Evolutionary conservation across 2,797 vertebrate species (phyloP).

Genomic region (Dendrocincla tyrannina): DNA sequence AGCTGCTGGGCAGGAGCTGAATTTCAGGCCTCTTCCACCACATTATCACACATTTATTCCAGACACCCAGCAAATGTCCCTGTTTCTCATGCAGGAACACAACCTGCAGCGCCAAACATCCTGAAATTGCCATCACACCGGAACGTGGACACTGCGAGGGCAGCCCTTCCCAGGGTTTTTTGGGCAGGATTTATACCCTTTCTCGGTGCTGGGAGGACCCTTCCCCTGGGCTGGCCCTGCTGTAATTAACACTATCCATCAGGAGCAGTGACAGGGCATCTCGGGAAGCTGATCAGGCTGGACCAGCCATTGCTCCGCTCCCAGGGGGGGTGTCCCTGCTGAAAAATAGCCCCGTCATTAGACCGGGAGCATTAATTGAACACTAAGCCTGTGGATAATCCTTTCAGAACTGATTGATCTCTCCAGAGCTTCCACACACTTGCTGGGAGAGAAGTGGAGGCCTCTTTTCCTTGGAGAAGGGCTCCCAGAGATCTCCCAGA

Average conservation of each 20-base stretch:
- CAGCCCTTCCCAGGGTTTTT: background rate
- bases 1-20: background rate
- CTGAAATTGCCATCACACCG: accelerated
- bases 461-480: background rate
- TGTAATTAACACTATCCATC: background rate
- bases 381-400: background rate
- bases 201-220: background rate
- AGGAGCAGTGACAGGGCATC: background rate
- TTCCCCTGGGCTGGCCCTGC: background rate
- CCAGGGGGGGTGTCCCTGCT: background rate
- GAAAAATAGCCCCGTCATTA: background rate
- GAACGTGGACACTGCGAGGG: accelerated
- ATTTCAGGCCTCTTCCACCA: background rate
- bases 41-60: background rate
- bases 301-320: background rate
- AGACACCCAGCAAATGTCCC: background rate
- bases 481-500: background rate
- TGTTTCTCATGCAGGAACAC: accelerated
- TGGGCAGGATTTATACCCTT: background rate
- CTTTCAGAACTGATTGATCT: background rate
- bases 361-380: background rate
- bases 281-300: background rate
- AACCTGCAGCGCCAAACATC: background rate
- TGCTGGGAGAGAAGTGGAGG: background rate
- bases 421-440: background rate